Conservation (phyloP, 1,140 invertebrate genomes). For the Dendroctonus valens region DNA sequence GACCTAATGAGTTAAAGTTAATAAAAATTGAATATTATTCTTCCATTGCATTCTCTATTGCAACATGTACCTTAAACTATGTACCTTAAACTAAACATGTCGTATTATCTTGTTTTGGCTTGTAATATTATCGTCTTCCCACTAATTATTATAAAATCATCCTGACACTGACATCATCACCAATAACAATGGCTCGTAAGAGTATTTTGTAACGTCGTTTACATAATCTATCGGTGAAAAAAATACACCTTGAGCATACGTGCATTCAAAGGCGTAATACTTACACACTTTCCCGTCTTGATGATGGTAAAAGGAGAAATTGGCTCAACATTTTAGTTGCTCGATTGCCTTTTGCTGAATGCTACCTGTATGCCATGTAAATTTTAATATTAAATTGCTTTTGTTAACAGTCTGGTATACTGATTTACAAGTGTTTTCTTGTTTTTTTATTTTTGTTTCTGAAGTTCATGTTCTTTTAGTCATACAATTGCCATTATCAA, state of each 20-base stretch:
- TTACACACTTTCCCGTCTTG: slow-evolving; percentile 12
- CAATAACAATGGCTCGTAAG: background rate
- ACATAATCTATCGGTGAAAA: slow-evolving; percentile 2
- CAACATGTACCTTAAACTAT: no score
- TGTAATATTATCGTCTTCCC: background rate
- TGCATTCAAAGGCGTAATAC: slow-evolving; percentile 10
- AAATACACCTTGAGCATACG: slow-evolving; percentile 10
- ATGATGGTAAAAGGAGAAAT: slow-evolving; percentile 22
- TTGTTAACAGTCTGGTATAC: no score
- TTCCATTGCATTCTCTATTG: no score
- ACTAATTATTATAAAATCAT: slow-evolving; percentile 16
- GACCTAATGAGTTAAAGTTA: no score
- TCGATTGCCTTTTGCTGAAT: slow-evolving; percentile 14
- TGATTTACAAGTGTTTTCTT: no score
- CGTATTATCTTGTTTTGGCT: no score
- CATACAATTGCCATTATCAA: no score
- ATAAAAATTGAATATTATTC: no score
- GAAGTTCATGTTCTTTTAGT: no score
- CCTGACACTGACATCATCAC: slow-evolving; percentile 5
- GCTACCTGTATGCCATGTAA: background rate
- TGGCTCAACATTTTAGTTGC: background rate
- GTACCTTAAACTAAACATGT: no score
- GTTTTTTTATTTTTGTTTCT: no score
- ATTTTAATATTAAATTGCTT: no score
- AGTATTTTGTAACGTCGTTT: background rate